These are phyloP conservation scores for Martes martes DNA, from an alignment of 2,113 vertebrate species.

Conservation along the genomic window DNA sequence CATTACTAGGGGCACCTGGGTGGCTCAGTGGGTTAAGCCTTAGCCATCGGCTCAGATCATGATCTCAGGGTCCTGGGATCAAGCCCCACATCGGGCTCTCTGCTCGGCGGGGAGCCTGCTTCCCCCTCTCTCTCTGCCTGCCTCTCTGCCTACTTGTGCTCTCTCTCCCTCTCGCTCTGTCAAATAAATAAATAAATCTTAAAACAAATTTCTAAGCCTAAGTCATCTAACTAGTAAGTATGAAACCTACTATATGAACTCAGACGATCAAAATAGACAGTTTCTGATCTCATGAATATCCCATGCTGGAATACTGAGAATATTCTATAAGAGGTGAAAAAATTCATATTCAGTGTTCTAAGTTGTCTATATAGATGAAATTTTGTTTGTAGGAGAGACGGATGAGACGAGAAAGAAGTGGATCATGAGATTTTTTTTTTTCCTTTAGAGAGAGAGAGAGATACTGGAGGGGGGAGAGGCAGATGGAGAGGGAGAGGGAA, in stretches of 20 bases:
- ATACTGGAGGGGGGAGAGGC: not conserved
- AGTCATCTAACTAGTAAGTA: not conserved
- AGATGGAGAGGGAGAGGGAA: not conserved
- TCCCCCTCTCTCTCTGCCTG: too few relatives aligned
- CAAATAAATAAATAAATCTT: too few relatives aligned
- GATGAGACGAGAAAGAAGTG: not conserved
- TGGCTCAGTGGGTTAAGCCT: too few relatives aligned
- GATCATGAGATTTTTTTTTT: not conserved
- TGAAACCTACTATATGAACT: not conserved
- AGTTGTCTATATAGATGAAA: not conserved
- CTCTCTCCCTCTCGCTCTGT: too few relatives aligned
- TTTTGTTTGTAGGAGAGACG: not conserved
- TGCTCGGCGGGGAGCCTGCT: too few relatives aligned
- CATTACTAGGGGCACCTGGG: too few relatives aligned
- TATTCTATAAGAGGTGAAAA: not conserved
- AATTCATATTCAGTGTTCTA: not conserved
- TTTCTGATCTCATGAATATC: not conserved
- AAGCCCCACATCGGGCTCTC: too few relatives aligned
- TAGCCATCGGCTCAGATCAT: too few relatives aligned
- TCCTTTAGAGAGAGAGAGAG: not conserved
- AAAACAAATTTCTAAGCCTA: not conserved
- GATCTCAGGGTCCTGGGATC: too few relatives aligned
- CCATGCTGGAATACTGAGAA: not conserved
- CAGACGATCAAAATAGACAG: not conserved
- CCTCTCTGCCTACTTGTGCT: too few relatives aligned